Percentiles rank a stretch among this genome's conserved stretches.
phyloP scores from a whole-genome alignment of 2,113 vertebrate genomes.

The Onychostruthus taczanowskii region DNA sequence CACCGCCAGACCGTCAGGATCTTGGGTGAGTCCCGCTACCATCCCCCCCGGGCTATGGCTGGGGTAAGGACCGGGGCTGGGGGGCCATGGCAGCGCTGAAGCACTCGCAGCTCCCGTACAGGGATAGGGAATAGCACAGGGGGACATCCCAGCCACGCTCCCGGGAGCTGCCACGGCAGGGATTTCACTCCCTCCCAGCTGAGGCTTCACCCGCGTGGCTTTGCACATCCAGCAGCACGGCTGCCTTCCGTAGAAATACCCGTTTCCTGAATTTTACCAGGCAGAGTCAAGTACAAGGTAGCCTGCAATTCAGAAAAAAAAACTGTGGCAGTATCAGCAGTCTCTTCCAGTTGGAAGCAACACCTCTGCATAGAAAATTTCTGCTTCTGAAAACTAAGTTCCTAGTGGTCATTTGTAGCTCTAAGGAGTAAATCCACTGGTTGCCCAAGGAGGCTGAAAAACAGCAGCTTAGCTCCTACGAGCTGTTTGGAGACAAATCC shows the following conservation, averaged over 20 bases:
- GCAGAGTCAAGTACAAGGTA: neutral
- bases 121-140: neutral
- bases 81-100: rapidly evolving
- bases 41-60: rapidly evolving
- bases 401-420: neutral
- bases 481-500: neutral
- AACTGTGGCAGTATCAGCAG: neutral
- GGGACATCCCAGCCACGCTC: rapidly evolving
- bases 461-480: neutral
- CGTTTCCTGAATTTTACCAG: neutral
- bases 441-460: neutral
- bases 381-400: neutral
- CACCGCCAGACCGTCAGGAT: conserved; percentile 79
- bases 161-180: rapidly evolving
- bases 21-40: conserved; percentile 72
- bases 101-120: rapidly evolving
- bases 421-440: neutral
- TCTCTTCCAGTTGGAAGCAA: neutral
- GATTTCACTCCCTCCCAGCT: rapidly evolving
- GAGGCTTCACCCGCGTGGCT: neutral
- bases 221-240: neutral
- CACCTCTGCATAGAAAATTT: neutral
- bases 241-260: neutral
- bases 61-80: neutral
- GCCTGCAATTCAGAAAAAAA: neutral